Conservation (phyloP, 2,797 vertebrate genomes). For the Parotocinclus haroldoi region DNA sequence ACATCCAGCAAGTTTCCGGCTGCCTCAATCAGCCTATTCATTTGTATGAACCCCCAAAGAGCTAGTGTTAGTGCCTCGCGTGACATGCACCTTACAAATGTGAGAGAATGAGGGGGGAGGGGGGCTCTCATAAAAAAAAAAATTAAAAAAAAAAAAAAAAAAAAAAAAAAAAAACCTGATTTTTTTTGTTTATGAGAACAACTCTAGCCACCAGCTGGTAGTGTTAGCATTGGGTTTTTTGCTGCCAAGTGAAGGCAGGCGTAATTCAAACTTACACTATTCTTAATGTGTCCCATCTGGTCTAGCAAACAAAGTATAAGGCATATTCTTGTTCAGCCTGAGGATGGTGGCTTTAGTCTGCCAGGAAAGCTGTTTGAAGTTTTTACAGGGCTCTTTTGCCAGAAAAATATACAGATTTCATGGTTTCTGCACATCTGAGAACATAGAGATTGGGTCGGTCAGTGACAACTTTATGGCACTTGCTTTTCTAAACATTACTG, state of each 20-base stretch:
- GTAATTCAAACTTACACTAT: slow-evolving; percentile 43
- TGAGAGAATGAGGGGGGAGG: slow-evolving; percentile 32
- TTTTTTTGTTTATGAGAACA: slow-evolving; percentile 34
- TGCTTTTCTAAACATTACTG: slow-evolving; percentile 9
- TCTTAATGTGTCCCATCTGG: slow-evolving; percentile 62
- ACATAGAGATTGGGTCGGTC: slow-evolving; percentile 19
- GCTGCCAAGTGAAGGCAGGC: slow-evolving; percentile 50
- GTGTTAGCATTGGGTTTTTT: not conserved
- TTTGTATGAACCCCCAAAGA: slow-evolving; percentile 21
- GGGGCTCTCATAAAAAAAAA: too few species aligned
- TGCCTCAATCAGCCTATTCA: slow-evolving; percentile 60
- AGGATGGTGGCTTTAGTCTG: slow-evolving; percentile 52
- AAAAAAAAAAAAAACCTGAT: slow-evolving; percentile 51
- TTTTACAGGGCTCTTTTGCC: slow-evolving; percentile 37
- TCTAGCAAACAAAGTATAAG: slow-evolving; percentile 47
- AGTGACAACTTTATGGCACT: slow-evolving; percentile 33
- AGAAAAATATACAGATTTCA: slow-evolving; percentile 46
- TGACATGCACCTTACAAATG: slow-evolving; percentile 61
- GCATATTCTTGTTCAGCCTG: slow-evolving; percentile 42
- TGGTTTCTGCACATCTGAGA: slow-evolving; percentile 36
- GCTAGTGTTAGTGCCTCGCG: slow-evolving; percentile 29
- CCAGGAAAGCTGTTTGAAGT: slow-evolving; percentile 34
- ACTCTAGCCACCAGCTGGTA: slow-evolving; percentile 10
- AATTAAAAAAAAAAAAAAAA: too few species aligned
- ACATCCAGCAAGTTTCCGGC: slow-evolving; percentile 52